Percentiles rank a stretch among this genome's conserved stretches.
Conservation (phyloP, 2,888 invertebrate genomes). For the Drosophila barbarae region DNA sequence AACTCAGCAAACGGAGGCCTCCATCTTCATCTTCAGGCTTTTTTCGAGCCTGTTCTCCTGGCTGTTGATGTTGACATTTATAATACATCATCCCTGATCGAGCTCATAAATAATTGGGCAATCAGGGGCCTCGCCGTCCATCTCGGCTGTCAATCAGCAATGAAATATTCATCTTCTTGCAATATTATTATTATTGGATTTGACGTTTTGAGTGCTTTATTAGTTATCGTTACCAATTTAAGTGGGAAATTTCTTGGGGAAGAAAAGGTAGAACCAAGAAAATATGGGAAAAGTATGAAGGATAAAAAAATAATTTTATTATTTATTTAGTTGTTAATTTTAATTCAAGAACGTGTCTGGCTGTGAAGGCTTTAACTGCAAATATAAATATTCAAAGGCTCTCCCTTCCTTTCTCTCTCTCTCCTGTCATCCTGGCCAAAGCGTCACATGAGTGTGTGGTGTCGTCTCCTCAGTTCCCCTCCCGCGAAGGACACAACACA, state of each 20-base stretch:
- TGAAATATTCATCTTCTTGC: conserved; percentile 32
- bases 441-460: background rate
- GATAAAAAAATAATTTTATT: background rate
- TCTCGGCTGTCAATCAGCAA: conserved; percentile 28
- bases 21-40: background rate
- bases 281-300: background rate
- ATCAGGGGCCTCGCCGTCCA: conserved; percentile 24
- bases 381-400: conserved; percentile 12
- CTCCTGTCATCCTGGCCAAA: conserved; percentile 1
- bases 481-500: conserved; percentile 6
- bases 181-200: conserved; percentile 34
- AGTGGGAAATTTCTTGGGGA: background rate
- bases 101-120: conserved; percentile 43
- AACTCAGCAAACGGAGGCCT: background rate
- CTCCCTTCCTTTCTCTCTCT: background rate
- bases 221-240: conserved; percentile 4
- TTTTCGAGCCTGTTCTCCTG: background rate
- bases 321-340: background rate
- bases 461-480: background rate
- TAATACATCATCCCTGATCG: conserved; percentile 42
- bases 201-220: conserved; percentile 34
- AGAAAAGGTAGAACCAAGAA: background rate
- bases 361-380: background rate
- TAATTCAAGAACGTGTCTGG: no score
- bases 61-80: conserved; percentile 42